Percentiles rank a stretch among this genome's conserved stretches.
phyloP scores from a whole-genome alignment of 2,797 vertebrate species.

The Thamnophis elegans region DNA sequence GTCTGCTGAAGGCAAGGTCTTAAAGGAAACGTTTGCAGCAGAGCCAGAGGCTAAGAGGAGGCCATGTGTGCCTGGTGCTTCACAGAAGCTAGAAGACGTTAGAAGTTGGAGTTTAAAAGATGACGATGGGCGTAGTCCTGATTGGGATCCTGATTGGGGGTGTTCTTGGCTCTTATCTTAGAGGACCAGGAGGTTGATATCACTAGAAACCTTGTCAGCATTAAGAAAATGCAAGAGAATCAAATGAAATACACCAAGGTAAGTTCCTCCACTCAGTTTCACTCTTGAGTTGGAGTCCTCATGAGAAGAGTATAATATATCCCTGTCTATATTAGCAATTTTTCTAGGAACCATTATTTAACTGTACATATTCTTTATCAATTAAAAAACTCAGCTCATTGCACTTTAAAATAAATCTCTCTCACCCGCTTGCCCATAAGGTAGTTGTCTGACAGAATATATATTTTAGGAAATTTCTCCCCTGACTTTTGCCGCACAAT shows the following conservation, averaged over 20 bases:
- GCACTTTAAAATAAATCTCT: not conserved
- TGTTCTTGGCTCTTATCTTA: constrained; percentile 25
- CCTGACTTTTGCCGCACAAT: not conserved
- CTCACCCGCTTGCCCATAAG: not conserved
- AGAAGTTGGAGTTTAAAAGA: not conserved
- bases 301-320: not conserved
- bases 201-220: constrained; percentile 51
- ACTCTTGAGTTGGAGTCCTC: not conserved
- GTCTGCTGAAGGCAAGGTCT: not conserved
- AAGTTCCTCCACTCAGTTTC: not conserved
- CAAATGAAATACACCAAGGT: constrained; percentile 63
- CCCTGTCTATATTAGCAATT: not conserved
- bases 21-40: too few relatives aligned
- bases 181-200: constrained; percentile 61
- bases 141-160: not conserved
- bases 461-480: not conserved
- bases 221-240: constrained; percentile 61
- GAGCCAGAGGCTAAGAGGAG: not conserved
- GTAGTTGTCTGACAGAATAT: not conserved
- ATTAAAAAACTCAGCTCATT: not conserved
- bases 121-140: not conserved
- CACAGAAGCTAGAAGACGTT: not conserved
- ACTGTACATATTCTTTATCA: not conserved
- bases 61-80: too few relatives aligned
- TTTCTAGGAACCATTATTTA: not conserved